Percentiles rank a stretch among this genome's conserved stretches.
Evolutionary conservation across 2,113 vertebrate genomes (phyloP).

Genomic region (Lynx canadensis): DNA sequence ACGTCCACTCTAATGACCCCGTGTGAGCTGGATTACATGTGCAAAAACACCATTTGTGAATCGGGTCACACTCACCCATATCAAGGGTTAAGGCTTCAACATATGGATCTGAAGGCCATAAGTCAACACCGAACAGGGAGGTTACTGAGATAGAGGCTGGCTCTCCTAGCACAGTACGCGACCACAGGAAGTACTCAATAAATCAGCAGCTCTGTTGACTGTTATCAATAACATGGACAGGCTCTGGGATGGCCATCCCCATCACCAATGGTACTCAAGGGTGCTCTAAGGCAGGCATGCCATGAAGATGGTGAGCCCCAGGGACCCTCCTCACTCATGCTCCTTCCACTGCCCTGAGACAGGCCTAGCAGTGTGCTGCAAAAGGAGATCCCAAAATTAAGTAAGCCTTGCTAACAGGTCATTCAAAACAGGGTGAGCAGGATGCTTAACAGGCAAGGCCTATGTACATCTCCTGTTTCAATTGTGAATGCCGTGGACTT

Average conservation of each 20-base stretch:
- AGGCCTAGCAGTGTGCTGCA: not conserved
- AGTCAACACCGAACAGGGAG: not conserved
- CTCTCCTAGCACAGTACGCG: not conserved
- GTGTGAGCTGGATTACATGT: not conserved
- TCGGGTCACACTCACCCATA: not conserved
- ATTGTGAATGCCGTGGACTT: not conserved
- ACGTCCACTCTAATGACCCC: not conserved
- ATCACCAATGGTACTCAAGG: not conserved
- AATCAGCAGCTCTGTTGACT: not conserved
- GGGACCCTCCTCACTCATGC: not conserved
- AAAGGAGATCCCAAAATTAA: not conserved
- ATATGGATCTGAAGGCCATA: not conserved
- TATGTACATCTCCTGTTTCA: not conserved
- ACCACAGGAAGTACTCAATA: not conserved
- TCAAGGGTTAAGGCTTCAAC: not conserved
- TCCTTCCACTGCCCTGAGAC: not conserved
- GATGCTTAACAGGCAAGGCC: not conserved
- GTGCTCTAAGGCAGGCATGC: not conserved
- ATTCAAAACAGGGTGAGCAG: not conserved
- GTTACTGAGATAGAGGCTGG: not conserved
- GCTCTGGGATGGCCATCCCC: not conserved
- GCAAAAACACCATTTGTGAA: not conserved
- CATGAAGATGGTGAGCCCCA: not conserved
- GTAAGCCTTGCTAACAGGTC: not conserved
- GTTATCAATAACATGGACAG: not conserved